Evolutionary conservation across 30 jellyfish, hydroid and myxozoan genomes (phyloP).

Genomic region (Rhopilema esculentum): DNA sequence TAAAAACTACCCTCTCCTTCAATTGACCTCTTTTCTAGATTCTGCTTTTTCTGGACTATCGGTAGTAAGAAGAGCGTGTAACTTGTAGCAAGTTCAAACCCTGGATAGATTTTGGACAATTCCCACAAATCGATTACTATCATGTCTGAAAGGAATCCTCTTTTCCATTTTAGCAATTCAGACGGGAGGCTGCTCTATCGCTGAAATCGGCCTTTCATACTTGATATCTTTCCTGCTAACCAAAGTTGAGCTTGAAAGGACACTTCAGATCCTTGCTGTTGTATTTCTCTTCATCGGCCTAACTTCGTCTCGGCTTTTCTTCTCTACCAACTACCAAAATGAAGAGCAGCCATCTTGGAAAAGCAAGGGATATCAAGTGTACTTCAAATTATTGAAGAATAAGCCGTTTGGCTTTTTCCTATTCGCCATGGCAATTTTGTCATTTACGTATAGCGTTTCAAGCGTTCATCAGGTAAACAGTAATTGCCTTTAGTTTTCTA

Average conservation of each 20-base stretch:
- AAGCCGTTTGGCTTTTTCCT: conserved; percentile 11
- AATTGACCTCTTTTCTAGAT: too few relatives aligned
- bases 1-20: too few relatives aligned
- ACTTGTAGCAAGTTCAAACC: too few relatives aligned
- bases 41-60: too few relatives aligned
- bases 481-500: not conserved
- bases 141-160: too few relatives aligned
- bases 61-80: too few relatives aligned
- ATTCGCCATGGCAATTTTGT: not conserved
- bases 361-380: not conserved
- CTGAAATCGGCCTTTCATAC: conserved; percentile 38
- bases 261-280: conserved; percentile 24
- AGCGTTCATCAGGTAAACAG: conserved; percentile 18
- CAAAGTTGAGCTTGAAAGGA: conserved; percentile 2
- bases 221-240: conserved; percentile 1
- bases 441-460: conserved; percentile 16
- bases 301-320: conserved; percentile 4
- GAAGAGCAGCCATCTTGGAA: not conserved
- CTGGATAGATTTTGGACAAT: too few relatives aligned
- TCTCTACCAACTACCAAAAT: conserved; percentile 18
- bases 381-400: not conserved
- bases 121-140: too few relatives aligned
- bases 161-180: conserved; percentile 1
- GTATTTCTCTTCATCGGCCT: not conserved
- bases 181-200: conserved; percentile 19